These are phyloP conservation scores for Pitangus sulphuratus DNA, from an alignment of 2,797 vertebrate genomes.

Conservation along the genomic window DNA sequence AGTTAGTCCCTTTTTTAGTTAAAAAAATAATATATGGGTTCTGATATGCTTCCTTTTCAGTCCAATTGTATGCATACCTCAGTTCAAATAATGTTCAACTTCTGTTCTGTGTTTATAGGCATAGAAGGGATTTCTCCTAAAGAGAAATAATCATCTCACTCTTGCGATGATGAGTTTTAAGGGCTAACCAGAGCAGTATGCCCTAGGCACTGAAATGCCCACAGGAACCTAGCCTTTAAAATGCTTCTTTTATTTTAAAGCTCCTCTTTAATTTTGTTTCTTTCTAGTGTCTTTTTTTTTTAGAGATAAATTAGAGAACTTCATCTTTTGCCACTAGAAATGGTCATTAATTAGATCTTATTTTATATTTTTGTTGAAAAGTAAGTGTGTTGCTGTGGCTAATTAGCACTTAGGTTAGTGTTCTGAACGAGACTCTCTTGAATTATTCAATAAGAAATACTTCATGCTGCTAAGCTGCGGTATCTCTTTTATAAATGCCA, in stretches of 20 bases:
- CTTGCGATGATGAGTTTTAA: not conserved
- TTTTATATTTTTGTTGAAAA: slow-evolving; percentile 36
- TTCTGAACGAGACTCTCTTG: not conserved
- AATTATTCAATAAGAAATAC: slow-evolving; percentile 36
- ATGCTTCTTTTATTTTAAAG: not conserved
- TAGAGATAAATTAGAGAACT: not conserved
- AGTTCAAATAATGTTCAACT: not conserved
- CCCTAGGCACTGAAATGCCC: not conserved
- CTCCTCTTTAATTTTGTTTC: slow-evolving; percentile 12
- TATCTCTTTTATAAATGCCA: not conserved
- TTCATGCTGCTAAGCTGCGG: not conserved
- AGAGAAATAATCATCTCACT: not conserved
- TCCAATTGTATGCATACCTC: not conserved
- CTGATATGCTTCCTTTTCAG: not conserved
- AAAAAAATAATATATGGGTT: not conserved
- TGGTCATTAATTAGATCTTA: not conserved
- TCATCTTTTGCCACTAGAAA: slow-evolving; percentile 2
- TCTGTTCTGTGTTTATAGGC: not conserved
- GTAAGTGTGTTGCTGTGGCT: not conserved
- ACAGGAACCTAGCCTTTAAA: not conserved
- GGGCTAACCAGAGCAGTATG: not conserved
- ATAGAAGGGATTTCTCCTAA: not conserved
- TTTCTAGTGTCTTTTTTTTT: not conserved
- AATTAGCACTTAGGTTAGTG: slow-evolving; percentile 14
- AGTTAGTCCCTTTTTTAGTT: not conserved